A percentile compares a stretch with the other conserved stretches of the same genome.
Evolutionary conservation across 2,888 invertebrate genomes (phyloP).

Genomic region (Heliothis peltigera): DNA sequence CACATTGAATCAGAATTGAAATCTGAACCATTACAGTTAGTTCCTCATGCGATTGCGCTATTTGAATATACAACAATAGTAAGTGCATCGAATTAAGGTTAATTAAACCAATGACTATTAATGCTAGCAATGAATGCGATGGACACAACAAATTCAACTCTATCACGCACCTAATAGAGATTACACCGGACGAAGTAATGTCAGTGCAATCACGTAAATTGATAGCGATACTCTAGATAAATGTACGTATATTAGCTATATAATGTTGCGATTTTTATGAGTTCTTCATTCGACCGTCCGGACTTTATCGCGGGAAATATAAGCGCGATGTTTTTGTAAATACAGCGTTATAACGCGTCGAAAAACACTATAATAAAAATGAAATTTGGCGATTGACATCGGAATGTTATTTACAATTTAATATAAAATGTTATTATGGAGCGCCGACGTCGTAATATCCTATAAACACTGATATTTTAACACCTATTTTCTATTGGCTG

Average conservation of each 20-base stretch:
- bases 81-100: slow-evolving; percentile 83
- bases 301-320: slow-evolving; percentile 11
- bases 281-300: slow-evolving; percentile 39
- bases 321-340: slow-evolving; percentile 21
- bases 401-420: slow-evolving; percentile 55
- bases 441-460: slow-evolving; percentile 47
- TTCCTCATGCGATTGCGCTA: slow-evolving; percentile 66
- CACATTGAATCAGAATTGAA: slow-evolving; percentile 53
- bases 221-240: slow-evolving; percentile 60
- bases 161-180: slow-evolving; percentile 62
- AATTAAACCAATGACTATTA: slow-evolving; percentile 82
- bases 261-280: slow-evolving; percentile 44
- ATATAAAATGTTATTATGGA: slow-evolving; percentile 56
- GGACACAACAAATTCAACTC: slow-evolving; percentile 65
- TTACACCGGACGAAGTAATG: slow-evolving; percentile 53
- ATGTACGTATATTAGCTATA: slow-evolving; percentile 50
- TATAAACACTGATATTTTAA: slow-evolving; percentile 62
- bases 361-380: slow-evolving; percentile 50
- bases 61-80: slow-evolving; percentile 71
- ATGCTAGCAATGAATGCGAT: slow-evolving; percentile 66
- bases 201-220: slow-evolving; percentile 65
- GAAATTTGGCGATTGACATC: slow-evolving; percentile 27
- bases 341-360: slow-evolving; percentile 5
- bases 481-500: slow-evolving; percentile 53
- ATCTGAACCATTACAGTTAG: slow-evolving; percentile 62